phyloP scores from a whole-genome alignment of 2,797 vertebrate species.

The Alfaro cultratus region DNA sequence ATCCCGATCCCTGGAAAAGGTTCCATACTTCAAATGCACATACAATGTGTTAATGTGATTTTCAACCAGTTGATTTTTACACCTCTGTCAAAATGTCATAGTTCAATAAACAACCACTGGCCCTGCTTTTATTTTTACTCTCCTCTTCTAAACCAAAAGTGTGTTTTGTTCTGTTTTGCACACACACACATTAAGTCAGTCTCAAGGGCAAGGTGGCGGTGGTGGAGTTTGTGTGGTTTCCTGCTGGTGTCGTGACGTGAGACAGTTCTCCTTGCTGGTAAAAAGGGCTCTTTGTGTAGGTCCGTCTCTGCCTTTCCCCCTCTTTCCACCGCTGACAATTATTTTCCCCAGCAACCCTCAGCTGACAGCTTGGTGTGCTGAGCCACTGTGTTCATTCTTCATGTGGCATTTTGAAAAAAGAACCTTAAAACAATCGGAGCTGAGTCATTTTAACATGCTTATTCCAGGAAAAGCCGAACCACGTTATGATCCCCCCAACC shows the following conservation, averaged over 20 bases:
- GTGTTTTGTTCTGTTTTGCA: conserved; percentile 3
- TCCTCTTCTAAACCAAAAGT: conserved; percentile 15
- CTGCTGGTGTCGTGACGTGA: conserved; percentile 79
- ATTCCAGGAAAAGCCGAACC: conserved; percentile 34
- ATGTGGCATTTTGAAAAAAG: conserved; percentile 7
- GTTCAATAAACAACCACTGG: conserved; percentile 74
- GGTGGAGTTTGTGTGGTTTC: conserved; percentile 72
- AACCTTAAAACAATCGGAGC: conserved; percentile 6
- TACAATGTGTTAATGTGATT: conserved; percentile 60
- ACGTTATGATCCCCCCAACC: conserved; percentile 1
- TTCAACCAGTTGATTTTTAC: conserved; percentile 81
- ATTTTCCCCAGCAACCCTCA: conserved; percentile 66
- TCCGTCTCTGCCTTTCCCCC: conserved; percentile 43
- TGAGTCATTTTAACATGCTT: conserved; percentile 14
- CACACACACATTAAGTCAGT: conserved; percentile 25
- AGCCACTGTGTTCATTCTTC: conserved; percentile 49
- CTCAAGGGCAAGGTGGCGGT: conserved; percentile 55
- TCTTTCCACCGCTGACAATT: conserved; percentile 64
- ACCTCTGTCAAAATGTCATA: conserved; percentile 68
- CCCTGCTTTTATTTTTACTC: conserved; percentile 6
- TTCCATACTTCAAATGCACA: neutral
- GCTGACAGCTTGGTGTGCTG: conserved; percentile 57
- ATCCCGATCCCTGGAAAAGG: neutral
- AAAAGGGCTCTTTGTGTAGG: conserved; percentile 76
- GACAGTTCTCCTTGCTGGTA: conserved; percentile 54